Evolutionary conservation across 2,888 invertebrate genomes (phyloP).

Genomic region (Pelosia muscerda): DNA sequence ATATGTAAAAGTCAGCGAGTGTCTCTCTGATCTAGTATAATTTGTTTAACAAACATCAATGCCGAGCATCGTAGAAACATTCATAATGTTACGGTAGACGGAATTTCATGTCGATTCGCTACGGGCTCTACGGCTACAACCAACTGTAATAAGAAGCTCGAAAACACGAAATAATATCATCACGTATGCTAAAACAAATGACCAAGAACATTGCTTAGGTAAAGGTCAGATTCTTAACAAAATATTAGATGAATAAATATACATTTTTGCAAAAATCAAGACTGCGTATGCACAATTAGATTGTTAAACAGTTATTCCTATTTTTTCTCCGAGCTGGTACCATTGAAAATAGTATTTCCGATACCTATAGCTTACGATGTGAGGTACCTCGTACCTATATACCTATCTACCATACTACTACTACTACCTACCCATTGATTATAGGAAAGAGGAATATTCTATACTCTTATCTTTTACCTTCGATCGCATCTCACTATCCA

Average conservation of each 20-base stretch:
- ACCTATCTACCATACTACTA: too few relatives aligned
- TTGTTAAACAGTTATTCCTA: not conserved
- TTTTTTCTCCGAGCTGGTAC: not conserved
- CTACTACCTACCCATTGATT: too few relatives aligned
- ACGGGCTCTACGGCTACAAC: conserved; percentile 25
- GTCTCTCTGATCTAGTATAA: not conserved
- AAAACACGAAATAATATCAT: not conserved
- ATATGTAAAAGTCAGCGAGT: not conserved
- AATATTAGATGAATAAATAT: not conserved
- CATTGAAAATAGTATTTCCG: not conserved
- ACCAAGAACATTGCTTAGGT: not conserved
- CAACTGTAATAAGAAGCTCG: not conserved
- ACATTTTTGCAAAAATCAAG: not conserved
- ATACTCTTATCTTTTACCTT: too few relatives aligned
- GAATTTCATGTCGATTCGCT: conserved; percentile 47
- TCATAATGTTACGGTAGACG: conserved; percentile 15
- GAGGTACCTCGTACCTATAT: too few relatives aligned
- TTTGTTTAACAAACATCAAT: conserved; percentile 3
- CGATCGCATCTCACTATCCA: too few relatives aligned
- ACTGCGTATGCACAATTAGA: not conserved
- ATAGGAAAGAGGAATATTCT: too few relatives aligned
- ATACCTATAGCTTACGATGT: too few relatives aligned
- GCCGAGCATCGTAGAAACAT: conserved; percentile 9
- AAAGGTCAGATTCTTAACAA: not conserved
- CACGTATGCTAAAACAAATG: not conserved